Evolutionary conservation across 1,140 invertebrate genomes (phyloP), one percentile per base, ranked within the genome.

Genomic region (Aleiodes sp.): DNA sequence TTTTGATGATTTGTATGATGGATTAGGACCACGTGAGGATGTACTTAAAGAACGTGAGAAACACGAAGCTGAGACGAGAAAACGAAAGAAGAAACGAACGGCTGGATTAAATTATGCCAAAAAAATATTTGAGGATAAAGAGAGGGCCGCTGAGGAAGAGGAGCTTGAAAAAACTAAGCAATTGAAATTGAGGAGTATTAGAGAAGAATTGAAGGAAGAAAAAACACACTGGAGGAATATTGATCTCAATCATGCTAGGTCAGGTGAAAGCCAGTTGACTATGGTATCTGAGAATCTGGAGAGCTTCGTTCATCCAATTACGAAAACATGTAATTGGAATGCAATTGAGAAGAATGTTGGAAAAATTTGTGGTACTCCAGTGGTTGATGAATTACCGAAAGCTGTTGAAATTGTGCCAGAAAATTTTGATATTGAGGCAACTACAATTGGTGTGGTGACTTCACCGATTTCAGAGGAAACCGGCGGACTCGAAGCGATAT

Each of bases 61-160:
- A 24, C 83, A 87, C 73, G 89, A 88, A 81, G 82, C 81, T 33
- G 88, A 87, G 73, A 86, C 85, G 73, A 90, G 82, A 76, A 85
- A 79, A 65, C 78, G 80, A 62, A 92, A 88, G 82, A 91, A 88
- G 79, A 91, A 88, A 77, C 85, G 86, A 88, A 86, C 87, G 81
- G 84, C 75, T 81, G 87, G 82, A 79, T 78, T 83, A 83, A 88
- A 76, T 82, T 89, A 88, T 71, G 71, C 90, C 63, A 92, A 91
- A 68, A 92, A 91, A 81, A 91, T 93, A 67, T 94, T 94, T 80
- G 92, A 94, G 84, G 91, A 91, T 26, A 93, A 93, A 77, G 92
- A 93, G 77, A 88, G 84, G 63, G 86, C 89, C 19, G 87, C 82
- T 0, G 88, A 89, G 21, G 89, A 91, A 70, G 91, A 92, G 39